A percentile compares a stretch with the other conserved stretches of the same genome.
phyloP scores from a whole-genome alignment of 2,797 vertebrate species.

The Paramormyrops hopkinsi region DNA sequence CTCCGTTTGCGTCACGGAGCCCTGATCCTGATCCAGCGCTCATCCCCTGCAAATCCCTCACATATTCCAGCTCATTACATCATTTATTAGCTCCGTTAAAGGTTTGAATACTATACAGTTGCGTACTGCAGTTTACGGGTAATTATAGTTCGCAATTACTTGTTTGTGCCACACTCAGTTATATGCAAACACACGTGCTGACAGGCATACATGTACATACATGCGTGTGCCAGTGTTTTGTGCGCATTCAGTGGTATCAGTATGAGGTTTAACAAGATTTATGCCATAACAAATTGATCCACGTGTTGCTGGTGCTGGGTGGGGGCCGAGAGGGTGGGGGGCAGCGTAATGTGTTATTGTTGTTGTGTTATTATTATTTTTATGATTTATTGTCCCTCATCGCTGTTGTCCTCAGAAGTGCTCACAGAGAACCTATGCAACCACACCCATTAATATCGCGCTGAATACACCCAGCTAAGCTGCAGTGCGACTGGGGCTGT shows the following conservation, averaged over 20 bases:
- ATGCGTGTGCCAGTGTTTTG: background rate
- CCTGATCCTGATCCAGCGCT: background rate
- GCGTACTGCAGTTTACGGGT: background rate
- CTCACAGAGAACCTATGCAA: background rate
- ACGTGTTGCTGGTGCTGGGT: background rate
- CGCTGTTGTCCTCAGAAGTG: background rate
- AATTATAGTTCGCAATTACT: background rate
- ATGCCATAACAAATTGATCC: conserved; percentile 12
- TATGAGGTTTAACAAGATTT: conserved; percentile 1
- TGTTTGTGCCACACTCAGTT: background rate
- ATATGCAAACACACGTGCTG: background rate
- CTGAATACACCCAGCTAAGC: background rate
- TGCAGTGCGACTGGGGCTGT: background rate
- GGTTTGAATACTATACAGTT: background rate
- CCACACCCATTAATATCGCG: background rate
- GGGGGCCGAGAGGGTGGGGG: background rate
- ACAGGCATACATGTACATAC: background rate
- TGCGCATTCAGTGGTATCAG: background rate
- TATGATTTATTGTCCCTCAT: background rate
- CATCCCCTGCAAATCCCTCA: background rate
- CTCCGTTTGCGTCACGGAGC: background rate
- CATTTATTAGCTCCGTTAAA: background rate
- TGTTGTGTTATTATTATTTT: conserved; percentile 2
- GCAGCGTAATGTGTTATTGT: background rate
- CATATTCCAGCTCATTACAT: background rate